Percentiles rank a stretch among this genome's conserved stretches.
Conservation (phyloP, 2,797 vertebrate species). For the Myotis vivesi region DNA sequence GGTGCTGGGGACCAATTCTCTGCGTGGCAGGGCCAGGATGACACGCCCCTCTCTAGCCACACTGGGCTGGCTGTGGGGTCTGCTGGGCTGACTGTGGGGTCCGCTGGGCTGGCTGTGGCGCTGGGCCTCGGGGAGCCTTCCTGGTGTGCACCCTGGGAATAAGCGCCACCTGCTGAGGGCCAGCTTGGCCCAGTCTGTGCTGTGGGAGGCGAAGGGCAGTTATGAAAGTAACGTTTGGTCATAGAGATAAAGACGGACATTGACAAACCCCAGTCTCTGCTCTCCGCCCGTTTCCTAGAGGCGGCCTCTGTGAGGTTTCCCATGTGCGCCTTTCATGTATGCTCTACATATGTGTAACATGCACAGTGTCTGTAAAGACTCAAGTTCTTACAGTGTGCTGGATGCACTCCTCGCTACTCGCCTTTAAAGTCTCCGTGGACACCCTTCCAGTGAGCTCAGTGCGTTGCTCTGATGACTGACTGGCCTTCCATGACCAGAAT, state of each 20-base stretch:
- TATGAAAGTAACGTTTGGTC: background rate
- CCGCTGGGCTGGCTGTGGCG: fast-evolving
- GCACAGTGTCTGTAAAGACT: background rate
- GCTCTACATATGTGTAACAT: background rate
- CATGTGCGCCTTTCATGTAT: background rate
- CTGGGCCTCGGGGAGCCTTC: background rate
- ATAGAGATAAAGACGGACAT: background rate
- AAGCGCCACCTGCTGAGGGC: background rate
- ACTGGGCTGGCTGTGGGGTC: too few species aligned
- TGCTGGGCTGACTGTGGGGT: background rate
- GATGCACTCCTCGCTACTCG: background rate
- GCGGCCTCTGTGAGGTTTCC: background rate
- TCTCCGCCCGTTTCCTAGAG: background rate
- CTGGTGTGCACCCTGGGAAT: background rate
- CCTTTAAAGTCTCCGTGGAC: background rate
- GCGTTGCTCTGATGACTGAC: background rate
- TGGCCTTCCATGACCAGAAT: background rate
- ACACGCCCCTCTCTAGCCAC: background rate
- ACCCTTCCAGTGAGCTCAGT: background rate
- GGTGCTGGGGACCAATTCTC: background rate
- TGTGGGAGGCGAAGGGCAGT: background rate
- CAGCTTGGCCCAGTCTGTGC: background rate
- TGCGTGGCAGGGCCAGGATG: background rate
- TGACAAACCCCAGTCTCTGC: background rate
- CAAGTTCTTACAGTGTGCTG: background rate